Percentiles rank a stretch among this genome's conserved stretches.
Conservation (phyloP, 2,797 vertebrate genomes). For the Gouania willdenowi region DNA sequence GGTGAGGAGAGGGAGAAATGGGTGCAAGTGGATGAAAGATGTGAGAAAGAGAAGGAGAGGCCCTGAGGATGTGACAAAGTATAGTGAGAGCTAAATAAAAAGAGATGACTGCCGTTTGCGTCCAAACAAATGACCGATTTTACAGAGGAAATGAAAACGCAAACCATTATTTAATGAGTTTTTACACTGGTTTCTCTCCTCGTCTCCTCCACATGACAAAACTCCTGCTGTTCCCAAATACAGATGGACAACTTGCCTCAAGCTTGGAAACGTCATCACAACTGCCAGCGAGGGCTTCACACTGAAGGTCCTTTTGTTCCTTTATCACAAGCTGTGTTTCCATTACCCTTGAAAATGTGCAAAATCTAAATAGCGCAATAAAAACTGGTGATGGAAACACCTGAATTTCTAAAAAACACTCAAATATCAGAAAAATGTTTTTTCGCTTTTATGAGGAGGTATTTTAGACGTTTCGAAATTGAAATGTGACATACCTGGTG, state of each 20-base stretch:
- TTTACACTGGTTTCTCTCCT: not conserved
- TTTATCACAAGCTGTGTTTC: no score
- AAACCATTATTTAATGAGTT: not conserved
- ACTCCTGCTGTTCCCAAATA: constrained; percentile 42
- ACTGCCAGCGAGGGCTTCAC: constrained; percentile 4
- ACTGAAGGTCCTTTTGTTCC: not conserved
- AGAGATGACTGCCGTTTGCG: no score
- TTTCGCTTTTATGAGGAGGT: no score
- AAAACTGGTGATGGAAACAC: no score
- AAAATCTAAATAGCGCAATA: no score
- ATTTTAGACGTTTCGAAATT: no score
- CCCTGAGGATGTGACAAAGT: constrained; percentile 27
- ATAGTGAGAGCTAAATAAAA: not conserved
- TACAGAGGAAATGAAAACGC: not conserved
- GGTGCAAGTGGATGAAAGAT: constrained; percentile 12
- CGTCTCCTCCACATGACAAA: constrained; percentile 5
- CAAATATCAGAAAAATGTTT: no score
- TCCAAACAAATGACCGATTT: not conserved
- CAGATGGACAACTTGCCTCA: constrained; percentile 39
- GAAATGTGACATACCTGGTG: no score
- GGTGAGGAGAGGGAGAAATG: constrained; percentile 49
- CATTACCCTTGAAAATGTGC: no score
- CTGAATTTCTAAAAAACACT: no score
- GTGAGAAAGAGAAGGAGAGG: constrained; percentile 21
- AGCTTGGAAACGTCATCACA: constrained; percentile 37